Conservation (phyloP, 2,113 vertebrate genomes). For the Cavia porcellus region DNA sequence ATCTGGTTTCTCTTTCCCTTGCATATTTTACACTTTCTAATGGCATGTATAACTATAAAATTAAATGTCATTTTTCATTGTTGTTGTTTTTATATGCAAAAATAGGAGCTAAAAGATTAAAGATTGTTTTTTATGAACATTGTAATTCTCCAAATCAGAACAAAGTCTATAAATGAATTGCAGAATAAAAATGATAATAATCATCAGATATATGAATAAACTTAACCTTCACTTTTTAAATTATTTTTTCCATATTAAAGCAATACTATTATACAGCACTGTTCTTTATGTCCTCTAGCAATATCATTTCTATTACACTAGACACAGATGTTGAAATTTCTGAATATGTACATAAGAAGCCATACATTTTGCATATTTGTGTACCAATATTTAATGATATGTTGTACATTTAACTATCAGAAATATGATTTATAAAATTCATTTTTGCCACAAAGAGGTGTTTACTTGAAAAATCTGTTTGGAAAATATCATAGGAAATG, state of each 20-base stretch:
- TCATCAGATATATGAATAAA: background rate
- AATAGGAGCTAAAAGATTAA: background rate
- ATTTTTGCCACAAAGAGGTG: conserved; percentile 76
- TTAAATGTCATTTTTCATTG: background rate
- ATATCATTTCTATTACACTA: conserved; percentile 72
- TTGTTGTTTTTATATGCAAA: conserved; percentile 42
- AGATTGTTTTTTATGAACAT: background rate
- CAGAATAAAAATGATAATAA: conserved; percentile 57
- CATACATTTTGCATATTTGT: conserved; percentile 79
- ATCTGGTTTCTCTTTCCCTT: background rate
- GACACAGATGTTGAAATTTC: conserved; percentile 77
- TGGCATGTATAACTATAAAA: conserved; percentile 53
- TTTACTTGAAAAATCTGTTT: conserved; percentile 82
- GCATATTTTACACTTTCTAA: conserved; percentile 37
- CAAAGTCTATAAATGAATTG: conserved; percentile 54
- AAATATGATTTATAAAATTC: conserved; percentile 76
- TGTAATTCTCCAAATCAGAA: conserved; percentile 69
- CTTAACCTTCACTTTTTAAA: conserved; percentile 65
- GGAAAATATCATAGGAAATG: conserved; percentile 73
- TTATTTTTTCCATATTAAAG: conserved; percentile 74
- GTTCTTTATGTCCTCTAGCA: conserved; percentile 68
- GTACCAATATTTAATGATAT: conserved; percentile 78
- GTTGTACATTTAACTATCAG: conserved; percentile 69
- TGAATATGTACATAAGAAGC: conserved; percentile 82
- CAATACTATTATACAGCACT: background rate